These are phyloP conservation scores for Stegodyphus dumicola DNA, from an alignment of 1,140 invertebrate genomes.

Conservation along the genomic window DNA sequence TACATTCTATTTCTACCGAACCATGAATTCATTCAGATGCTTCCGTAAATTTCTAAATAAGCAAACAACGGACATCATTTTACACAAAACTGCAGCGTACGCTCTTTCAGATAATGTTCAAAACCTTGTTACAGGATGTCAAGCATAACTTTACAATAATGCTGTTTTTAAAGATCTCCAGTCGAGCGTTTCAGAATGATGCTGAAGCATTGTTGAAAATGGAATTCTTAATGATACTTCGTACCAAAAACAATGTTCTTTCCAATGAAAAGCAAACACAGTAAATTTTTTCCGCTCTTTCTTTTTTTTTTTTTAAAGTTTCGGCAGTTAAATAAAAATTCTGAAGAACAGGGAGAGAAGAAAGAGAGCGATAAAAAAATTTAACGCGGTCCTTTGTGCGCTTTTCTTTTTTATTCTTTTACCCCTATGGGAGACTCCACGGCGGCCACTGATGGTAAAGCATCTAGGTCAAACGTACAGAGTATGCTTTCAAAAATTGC, in stretches of 20 bases:
- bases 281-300: neutral
- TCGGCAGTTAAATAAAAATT: slow-evolving; percentile 6
- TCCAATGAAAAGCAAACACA: neutral
- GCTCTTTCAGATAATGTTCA: neutral
- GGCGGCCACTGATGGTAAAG: slow-evolving; percentile 14
- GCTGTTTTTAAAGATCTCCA: neutral
- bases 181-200: slow-evolving; percentile 1
- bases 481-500: slow-evolving; percentile 5
- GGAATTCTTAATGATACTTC: neutral
- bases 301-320: neutral
- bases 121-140: slow-evolving; percentile 7
- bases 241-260: slow-evolving; percentile 12
- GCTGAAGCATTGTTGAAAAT: neutral
- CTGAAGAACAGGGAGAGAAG: neutral
- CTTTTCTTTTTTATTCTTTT: neutral
- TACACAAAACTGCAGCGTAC: too few relatives aligned
- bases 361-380: neutral
- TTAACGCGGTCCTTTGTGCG: slow-evolving; percentile 2
- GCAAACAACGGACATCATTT: too few relatives aligned
- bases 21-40: too few relatives aligned
- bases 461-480: slow-evolving; percentile 9
- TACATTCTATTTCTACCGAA: too few relatives aligned
- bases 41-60: too few relatives aligned
- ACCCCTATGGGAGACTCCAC: neutral
- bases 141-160: neutral